Base-by-base conservation (phyloP, 2,797 vertebrate genomes). In the Sebastes diaconus region DNA sequence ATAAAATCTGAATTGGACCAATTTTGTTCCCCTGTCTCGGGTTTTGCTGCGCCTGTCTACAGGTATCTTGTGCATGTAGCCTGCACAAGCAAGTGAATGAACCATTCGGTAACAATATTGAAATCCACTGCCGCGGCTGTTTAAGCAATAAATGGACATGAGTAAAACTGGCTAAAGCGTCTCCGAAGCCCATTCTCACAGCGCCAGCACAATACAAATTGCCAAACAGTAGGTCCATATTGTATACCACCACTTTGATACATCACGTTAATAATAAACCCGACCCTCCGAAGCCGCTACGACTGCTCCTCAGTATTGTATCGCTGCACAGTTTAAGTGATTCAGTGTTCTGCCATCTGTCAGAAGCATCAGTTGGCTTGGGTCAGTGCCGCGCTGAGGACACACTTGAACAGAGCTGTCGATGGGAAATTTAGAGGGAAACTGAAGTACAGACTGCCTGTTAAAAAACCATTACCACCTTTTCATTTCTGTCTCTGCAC, bases 1-100 rank as follows among this genome's bases (percentile, higher is more conserved):
- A 91, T 93, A 90, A 94, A 94, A 93, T 90, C 87, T 88, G 88
- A 94, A 95, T 90, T 92, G 89, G 84, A 87, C 76, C 87, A 87
- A 91, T 94, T 95, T 89, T 77, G 73, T 74, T 81, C 29, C 77
- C 83, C 72, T 29, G 5, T 71, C 80, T 90, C 22, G 4, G 66
- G 77, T 84, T 89, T 83, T 32, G 79, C 80, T 4, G 59, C 50
- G 75, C 74, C 71, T 75, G 80, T 79, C 83, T 75, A 34, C 83
- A 84, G 79, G 83, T 84, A 74, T 73, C 46, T 24, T 50, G 70
- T 73, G 69, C 69, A 66, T 69, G 54, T 22, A 42, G 34, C 50
- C 61, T 30, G 32, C 30, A 78, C 75, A 59, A 67, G 77, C 68
- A 22, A 67, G 76, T 75, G 81, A 89, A 89, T 67, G 61, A 88